Conservation (phyloP, 2,113 vertebrate genomes). For the Gopherus flavomarginatus region DNA sequence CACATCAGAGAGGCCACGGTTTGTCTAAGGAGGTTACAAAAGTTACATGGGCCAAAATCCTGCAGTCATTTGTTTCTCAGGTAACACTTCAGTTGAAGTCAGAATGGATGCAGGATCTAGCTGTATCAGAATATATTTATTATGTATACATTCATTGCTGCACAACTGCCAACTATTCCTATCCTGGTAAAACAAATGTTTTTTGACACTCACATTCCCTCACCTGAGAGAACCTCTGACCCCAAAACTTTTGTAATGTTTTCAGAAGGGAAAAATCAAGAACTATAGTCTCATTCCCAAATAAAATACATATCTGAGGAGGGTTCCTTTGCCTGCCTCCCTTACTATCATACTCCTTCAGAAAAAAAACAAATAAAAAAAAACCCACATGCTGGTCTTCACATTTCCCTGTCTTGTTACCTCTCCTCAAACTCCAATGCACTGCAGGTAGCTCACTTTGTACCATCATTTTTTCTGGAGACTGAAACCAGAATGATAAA, state of each 20-base stretch:
- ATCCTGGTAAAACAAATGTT: background rate
- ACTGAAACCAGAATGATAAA: background rate
- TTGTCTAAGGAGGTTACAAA: background rate
- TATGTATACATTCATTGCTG: background rate
- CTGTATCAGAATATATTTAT: background rate
- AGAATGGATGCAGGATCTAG: background rate
- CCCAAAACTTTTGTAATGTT: conserved; percentile 28
- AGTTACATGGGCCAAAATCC: background rate
- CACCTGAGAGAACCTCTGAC: background rate
- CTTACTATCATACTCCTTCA: background rate
- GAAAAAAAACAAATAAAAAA: background rate
- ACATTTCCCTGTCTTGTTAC: background rate
- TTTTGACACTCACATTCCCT: background rate
- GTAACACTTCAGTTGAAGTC: background rate
- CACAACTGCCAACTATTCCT: background rate
- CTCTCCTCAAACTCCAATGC: background rate
- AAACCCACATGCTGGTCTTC: background rate
- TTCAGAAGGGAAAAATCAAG: background rate
- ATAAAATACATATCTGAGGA: background rate
- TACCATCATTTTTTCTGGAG: background rate
- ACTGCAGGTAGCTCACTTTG: background rate
- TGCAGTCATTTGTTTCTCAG: rapidly evolving
- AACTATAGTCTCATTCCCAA: background rate
- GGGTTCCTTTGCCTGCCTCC: background rate
- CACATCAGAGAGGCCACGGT: background rate